phyloP scores from a whole-genome alignment of 2,888 invertebrate species.

The Drosophila cracens region DNA sequence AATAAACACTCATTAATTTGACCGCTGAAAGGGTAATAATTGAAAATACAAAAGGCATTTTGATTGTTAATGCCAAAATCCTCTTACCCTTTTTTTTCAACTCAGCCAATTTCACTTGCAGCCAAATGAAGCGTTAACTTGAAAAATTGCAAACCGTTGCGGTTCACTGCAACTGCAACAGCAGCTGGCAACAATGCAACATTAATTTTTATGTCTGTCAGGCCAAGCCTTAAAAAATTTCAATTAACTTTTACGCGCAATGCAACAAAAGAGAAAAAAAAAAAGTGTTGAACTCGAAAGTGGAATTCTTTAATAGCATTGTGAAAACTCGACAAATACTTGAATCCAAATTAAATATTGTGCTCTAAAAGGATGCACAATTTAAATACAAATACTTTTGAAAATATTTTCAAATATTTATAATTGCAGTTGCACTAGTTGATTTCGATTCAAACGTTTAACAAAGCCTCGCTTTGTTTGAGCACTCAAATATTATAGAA shows the following conservation, averaged over 20 bases:
- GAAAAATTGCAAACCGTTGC: slow-evolving; percentile 73
- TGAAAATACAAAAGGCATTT: slow-evolving; percentile 21
- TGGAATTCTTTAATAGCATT: neutral
- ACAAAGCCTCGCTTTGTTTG: slow-evolving; percentile 34
- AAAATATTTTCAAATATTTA: slow-evolving; percentile 6
- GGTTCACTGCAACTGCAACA: slow-evolving; percentile 66
- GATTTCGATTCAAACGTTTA: slow-evolving; percentile 1
- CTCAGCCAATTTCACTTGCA: slow-evolving; percentile 65
- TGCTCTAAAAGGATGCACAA: neutral
- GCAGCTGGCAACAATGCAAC: slow-evolving; percentile 55
- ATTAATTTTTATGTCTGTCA: slow-evolving; percentile 50
- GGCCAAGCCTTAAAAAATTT: slow-evolving; percentile 68
- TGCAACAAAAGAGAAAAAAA: slow-evolving; percentile 22
- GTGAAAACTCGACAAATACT: neutral
- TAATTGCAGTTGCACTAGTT: slow-evolving; percentile 17
- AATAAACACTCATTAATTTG: slow-evolving; percentile 18
- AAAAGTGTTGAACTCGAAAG: neutral
- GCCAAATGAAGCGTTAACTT: slow-evolving; percentile 76
- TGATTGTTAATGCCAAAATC: slow-evolving; percentile 27
- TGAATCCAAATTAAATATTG: neutral
- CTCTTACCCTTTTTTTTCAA: slow-evolving; percentile 6
- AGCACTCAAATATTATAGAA: slow-evolving; percentile 13
- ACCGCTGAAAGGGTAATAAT: slow-evolving; percentile 21
- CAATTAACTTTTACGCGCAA: slow-evolving; percentile 68
- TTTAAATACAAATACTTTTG: neutral